These are phyloP conservation scores for Channa striata DNA, from an alignment of 2,797 vertebrate species.

Conservation along the genomic window DNA sequence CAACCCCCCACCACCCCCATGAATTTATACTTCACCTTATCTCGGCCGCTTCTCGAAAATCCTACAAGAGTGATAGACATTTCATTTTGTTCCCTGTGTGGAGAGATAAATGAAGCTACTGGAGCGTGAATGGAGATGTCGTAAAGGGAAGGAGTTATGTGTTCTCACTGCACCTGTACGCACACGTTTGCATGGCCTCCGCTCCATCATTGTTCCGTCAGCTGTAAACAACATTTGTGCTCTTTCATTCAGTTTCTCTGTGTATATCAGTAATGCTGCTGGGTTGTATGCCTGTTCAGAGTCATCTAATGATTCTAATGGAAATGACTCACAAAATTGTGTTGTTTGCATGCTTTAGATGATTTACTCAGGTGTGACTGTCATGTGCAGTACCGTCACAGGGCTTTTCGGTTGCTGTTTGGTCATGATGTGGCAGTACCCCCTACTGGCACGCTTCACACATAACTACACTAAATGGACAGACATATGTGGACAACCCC, in stretches of 20 bases:
- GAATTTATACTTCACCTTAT: neutral
- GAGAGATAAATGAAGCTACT: conserved; percentile 33
- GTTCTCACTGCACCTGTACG: conserved; percentile 5
- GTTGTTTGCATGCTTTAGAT: too few species aligned
- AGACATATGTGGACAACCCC: too few species aligned
- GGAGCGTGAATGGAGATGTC: conserved; percentile 32
- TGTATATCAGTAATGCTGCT: too few species aligned
- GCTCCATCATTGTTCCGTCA: conserved; percentile 5
- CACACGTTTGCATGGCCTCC: conserved; percentile 12
- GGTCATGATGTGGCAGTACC: too few species aligned
- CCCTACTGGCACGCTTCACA: too few species aligned
- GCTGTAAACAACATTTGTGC: neutral
- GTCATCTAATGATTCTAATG: too few species aligned
- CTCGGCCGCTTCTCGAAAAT: neutral
- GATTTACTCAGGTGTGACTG: too few species aligned
- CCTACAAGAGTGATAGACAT: conserved; percentile 25
- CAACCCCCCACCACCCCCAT: neutral
- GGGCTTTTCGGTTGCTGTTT: too few species aligned
- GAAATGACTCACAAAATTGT: too few species aligned
- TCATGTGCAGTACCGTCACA: too few species aligned
- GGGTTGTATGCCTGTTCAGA: too few species aligned
- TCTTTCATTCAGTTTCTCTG: neutral
- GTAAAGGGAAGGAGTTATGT: conserved; percentile 24
- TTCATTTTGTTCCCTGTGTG: conserved; percentile 28
- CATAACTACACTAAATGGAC: too few species aligned